Evolutionary conservation across 2,888 invertebrate genomes (phyloP), one percentile per base, ranked within the genome.

Genomic region (Theretra japonica): DNA sequence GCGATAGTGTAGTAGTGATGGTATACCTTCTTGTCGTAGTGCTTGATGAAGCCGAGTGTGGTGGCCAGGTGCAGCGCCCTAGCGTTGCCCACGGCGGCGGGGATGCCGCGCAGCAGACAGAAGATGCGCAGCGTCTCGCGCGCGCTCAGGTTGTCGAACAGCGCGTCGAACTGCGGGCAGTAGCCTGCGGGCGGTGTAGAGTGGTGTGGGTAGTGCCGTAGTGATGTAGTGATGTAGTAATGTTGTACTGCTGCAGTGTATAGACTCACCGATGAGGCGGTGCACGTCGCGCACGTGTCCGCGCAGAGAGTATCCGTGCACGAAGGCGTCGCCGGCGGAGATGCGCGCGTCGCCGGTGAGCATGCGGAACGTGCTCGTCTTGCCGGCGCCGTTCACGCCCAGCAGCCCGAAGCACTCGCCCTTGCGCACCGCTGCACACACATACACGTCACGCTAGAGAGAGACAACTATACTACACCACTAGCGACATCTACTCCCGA

Each of bases 301-400:
- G 77, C 95, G 92, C 72, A 95, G 80, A 65, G 92, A 94, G 30
- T 91, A 84, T 0, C 96, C 96, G 83, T 95, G 95, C 11, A 98
- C 95, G 92, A 94, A 96, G 0, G 96, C 97, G 77, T 96, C 95
- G 0, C 98, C 98, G 70, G 90, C 91, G 0, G 96, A 95, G 65
- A 97, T 95, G 58, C 88, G 92, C 77, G 96, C 96, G 86, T 97
- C 98, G 2, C 98, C 98, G 0, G 98, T 98, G 82, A 98, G 93
- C 97, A 98, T 98, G 87, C 97, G 97, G 88, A 99, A 99, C 0
- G 98, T 98, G 57, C 96, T 96, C 1, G 97, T 98, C 90, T 98
- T 98, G n/a, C 98, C 98, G 28, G 98, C 98, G 58, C 98, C 98
- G 88, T 98, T 98, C 0, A 97, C 96, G 17, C 98, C 97, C 70